Evolutionary conservation across 2,797 vertebrate species (phyloP), one percentile per base, ranked within the genome.

Genomic region (Epinephelus awoara): DNA sequence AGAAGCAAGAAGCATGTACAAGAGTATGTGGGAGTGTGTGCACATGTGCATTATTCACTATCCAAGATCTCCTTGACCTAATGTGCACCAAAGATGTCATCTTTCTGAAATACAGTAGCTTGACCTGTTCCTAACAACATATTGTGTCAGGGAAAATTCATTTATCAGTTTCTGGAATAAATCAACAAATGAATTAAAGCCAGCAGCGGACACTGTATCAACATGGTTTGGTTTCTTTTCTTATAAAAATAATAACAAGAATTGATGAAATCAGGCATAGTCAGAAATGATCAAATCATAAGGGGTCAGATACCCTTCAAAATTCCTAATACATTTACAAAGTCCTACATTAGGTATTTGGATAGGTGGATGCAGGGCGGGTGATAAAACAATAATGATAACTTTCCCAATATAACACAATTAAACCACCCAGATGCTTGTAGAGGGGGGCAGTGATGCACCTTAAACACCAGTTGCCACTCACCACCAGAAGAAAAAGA

Each of bases 1-100:
- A 74, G 69, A 56, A 63, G 47, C 21, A 64, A 44, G 46, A 61
- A 21, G 66, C 55, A 1, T 19, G 67, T 13, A 19, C 44, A 21
- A 5, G 8, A 58, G 34, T 44, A n/a, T 44, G 54, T 34, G 47
- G 1, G 11, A 29, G 46, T n/a, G 23, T n/a, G 17, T 7, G 8
- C 1, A 2, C 15, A 21, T 29, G 49, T 64, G 38, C 44, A 50
- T 19, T 51, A 18, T 54, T 59, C 9, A 40, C n/a, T 51, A 3
- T 47, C 14, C 6, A 67, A 12, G 34, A 23, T 65, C 57, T 57
- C 3, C 19, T 44, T 57, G 2, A 75, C n/a, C 18, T 38, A 42
- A 34, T 50, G 12, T 46, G 3, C 3, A 64, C 21, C 5, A 47
- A 21, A 27, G 18, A 65, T 58, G n/a, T 15, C 15, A 44, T 51